Base-by-base conservation (phyloP, 2,113 vertebrate genomes). In the Serinus canaria region DNA sequence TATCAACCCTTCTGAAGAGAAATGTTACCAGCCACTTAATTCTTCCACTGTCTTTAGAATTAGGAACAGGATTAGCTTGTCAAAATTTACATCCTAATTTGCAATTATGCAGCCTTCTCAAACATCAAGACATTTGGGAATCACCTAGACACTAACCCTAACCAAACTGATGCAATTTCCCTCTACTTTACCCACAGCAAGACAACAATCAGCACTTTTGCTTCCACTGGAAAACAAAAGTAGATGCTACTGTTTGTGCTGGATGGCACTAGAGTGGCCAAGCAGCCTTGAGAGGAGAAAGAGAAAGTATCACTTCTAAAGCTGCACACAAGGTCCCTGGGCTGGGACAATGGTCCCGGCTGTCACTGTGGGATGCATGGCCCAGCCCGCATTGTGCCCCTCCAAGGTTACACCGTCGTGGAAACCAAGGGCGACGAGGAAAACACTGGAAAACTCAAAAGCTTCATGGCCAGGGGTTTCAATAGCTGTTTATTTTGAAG, bases 381-480 rank as follows among this genome's bases (percentile, higher is more conserved):
- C 83, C 46, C 58, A 9, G 7, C 8, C 60, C 2, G 0, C 33
- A 63, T 52, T 91, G 63, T 64, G 87, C 20, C 55, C 89, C 74
- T 58, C 87, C 90, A 93, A 94, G 94, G 96, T 70, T 79, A 90
- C 10, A 19, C 5, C 25, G 64, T 79, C 79, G 72, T 52, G 83
- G 66, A 95, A 96, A 94, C 60, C 23, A 78, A 90, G 90, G 83
- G 84, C 7, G 0, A 64, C 28, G 24, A 59, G 84, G 75, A 84
- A 73, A 89, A 68, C 31, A 35, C 66, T 39, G 89, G 11, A 22
- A 47, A 49, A 60, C 85, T 81, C 83, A 89, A 95, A 92, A 77
- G 95, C 95, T 94, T 96, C 95, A 95, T 39, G 95, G 94, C 94
- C 96, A 92, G 91, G 50, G 91, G 80, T 95, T 97, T 96, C 87